Evolutionary conservation across 2,888 invertebrate species (phyloP), one percentile per base, ranked within the genome.

Genomic region (Cyclophora albipunctata): DNA sequence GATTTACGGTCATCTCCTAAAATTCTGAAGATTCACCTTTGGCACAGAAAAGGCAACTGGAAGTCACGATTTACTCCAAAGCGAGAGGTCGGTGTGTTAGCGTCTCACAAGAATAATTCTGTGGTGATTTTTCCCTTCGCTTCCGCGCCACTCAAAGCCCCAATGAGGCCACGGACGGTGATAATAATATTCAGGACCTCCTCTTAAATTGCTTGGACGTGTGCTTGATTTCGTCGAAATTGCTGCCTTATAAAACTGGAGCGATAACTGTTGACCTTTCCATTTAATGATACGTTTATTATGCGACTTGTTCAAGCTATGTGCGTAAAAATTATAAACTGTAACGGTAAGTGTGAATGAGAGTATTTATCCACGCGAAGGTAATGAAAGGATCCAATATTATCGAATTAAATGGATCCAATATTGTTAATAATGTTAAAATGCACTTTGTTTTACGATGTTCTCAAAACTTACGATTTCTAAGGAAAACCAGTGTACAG

Each of bases 191-290:
- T 77, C 71, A 73, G 73, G 70, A 71, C 71, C 69, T 65, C 67
- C 71, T 69, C 63, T 70, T 65, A 78, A 79, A 81, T 79, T 78
- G 76, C 75, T 64, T 64, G 68, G 67, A 79, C 78, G 76, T 75
- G 78, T 73, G 67, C 67, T 68, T 67, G 72, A 71, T 73, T 71
- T 69, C 64, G 64, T 60, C 59, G 67, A 73, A 73, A 74, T 73
- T 73, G 67, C 68, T 64, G 66, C 63, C 68, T 71, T 69, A 67
- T 67, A 64, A 75, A 74, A 72, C 66, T 67, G 66, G 67, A 61
- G 64, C 63, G 69, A 64, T 71, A 71, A 75, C 69, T 68, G 69
- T 68, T 77, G 73, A 78, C 74, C 73, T 75, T 73, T 71, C 63
- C 65, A 63, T 68, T 66, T 65, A 71, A 69, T 67, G 63, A 64